Evolutionary conservation across 2,113 vertebrate species (phyloP).

Genomic region (Salvelinus sp.): DNA sequence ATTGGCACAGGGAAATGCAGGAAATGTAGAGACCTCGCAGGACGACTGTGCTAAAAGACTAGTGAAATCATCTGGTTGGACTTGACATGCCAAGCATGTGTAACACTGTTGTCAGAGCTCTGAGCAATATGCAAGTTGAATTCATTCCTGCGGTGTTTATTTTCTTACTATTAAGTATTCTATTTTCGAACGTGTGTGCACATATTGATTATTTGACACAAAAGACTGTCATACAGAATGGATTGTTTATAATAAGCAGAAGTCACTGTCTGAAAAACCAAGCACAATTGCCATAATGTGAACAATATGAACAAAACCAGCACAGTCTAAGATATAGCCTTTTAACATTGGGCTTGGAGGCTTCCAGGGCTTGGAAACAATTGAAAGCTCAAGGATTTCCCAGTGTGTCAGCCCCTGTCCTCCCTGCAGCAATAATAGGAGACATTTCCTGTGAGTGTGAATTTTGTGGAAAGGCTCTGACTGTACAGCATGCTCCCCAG

Average conservation of each 20-base stretch:
- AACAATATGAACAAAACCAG: slow-evolving; percentile 34
- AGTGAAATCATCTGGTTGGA: not conserved
- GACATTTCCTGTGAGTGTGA: slow-evolving; percentile 46
- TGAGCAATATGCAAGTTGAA: not conserved
- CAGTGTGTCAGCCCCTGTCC: slow-evolving; percentile 30
- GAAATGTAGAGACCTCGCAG: too few species aligned
- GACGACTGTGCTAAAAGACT: too few species aligned
- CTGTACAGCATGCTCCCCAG: slow-evolving; percentile 1
- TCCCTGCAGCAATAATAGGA: slow-evolving; percentile 43
- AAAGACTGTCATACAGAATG: not conserved
- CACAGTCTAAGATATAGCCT: slow-evolving; percentile 2
- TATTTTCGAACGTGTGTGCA: not conserved
- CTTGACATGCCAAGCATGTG: not conserved
- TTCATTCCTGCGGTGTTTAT: not conserved
- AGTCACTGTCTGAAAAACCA: not conserved
- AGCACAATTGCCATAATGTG: not conserved
- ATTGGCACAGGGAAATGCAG: too few species aligned
- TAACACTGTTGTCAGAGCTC: not conserved
- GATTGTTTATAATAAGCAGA: not conserved
- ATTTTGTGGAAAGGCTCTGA: slow-evolving; percentile 20
- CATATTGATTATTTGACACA: not conserved
- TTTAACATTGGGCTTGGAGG: slow-evolving; percentile 37
- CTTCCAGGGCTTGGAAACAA: slow-evolving; percentile 10
- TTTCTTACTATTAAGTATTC: not conserved
- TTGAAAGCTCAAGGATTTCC: slow-evolving; percentile 57